Evolutionary conservation across 2,888 invertebrate species (phyloP), one percentile per base, ranked within the genome.

Genomic region (Sesia apiformis): DNA sequence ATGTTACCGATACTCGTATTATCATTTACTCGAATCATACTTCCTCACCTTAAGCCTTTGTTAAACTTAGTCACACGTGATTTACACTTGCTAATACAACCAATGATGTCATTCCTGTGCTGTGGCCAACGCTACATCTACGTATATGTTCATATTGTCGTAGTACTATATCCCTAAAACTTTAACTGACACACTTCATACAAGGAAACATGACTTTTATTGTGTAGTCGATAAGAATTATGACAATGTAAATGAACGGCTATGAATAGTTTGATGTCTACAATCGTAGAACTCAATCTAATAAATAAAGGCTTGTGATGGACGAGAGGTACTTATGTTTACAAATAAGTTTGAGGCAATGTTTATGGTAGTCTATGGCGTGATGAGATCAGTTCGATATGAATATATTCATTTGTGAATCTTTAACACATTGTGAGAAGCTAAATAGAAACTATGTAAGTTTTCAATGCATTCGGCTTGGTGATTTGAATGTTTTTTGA

Each of bases 401-500:
- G 23, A 23, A 23, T 23, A 23, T 23, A 23, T 23, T 23, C 23
- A 23, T 23, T 23, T 23, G 23, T 23, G 23, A 23, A 23, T 23
- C 23, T 23, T 23, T 23, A 1, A 23, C 23, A 23, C 23, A 23
- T 23, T 23, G 23, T 23, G 23, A 46, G 7, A 46, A 41, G 7
- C 7, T 41, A 41, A 46, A 46, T 8, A 23, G 8, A 46, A 46
- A 46, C 8, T 46, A 23, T n/a, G 46, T 46, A 23, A 46, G 4
- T 8, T 46, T 46, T 46, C n/a, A 6, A 42, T 42, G 50, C 39
- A 52, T 41, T 40, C 41, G 52, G 52, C 49, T 56, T 52, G 52
- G 52, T 55, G 52, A 55, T 72, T 72, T 72, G 66, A 74, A 74
- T 72, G 70, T 70, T 66, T 69, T 70, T 67, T 72, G 81, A 85